Percentiles rank a stretch among this genome's conserved stretches.
These are phyloP conservation scores for Brachyopa scutellaris DNA, from an alignment of 2,888 invertebrate genomes.

Conservation along the genomic window DNA sequence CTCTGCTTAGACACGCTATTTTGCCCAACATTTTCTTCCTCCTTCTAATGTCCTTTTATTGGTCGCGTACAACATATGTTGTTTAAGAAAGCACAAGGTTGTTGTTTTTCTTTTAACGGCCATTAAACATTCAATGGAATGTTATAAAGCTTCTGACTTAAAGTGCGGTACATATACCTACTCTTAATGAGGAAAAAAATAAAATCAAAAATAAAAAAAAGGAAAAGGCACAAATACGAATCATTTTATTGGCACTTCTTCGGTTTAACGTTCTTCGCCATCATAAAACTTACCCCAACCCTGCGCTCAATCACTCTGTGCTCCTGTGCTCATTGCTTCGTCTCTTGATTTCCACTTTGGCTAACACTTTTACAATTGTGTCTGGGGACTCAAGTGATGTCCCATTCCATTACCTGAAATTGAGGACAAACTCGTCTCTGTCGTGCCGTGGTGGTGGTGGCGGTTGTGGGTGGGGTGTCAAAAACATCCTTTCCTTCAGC, in stretches of 20 bases:
- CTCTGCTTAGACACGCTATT: conserved; percentile 1
- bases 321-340: not conserved
- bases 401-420: conserved; percentile 5
- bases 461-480: not conserved
- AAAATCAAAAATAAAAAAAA: not conserved
- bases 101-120: not conserved
- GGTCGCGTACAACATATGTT: conserved; percentile 9
- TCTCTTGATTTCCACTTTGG: not conserved
- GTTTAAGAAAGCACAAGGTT: not conserved
- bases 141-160: conserved; percentile 1
- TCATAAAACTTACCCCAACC: conserved; percentile 14
- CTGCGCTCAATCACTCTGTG: not conserved
- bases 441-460: not conserved
- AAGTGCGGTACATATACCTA: not conserved
- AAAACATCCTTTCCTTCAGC: not conserved
- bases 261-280: conserved; percentile 10
- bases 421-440: not conserved
- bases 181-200: conserved; percentile 6
- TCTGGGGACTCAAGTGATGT: conserved; percentile 2
- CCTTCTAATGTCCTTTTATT: not conserved
- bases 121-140: conserved; percentile 22
- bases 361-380: conserved; percentile 16
- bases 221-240: conserved; percentile 23
- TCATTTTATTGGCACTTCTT: conserved; percentile 37
- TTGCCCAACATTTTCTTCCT: conserved; percentile 1